These are phyloP conservation scores for Leucania comma DNA, from an alignment of 2,888 invertebrate species.

Conservation along the genomic window DNA sequence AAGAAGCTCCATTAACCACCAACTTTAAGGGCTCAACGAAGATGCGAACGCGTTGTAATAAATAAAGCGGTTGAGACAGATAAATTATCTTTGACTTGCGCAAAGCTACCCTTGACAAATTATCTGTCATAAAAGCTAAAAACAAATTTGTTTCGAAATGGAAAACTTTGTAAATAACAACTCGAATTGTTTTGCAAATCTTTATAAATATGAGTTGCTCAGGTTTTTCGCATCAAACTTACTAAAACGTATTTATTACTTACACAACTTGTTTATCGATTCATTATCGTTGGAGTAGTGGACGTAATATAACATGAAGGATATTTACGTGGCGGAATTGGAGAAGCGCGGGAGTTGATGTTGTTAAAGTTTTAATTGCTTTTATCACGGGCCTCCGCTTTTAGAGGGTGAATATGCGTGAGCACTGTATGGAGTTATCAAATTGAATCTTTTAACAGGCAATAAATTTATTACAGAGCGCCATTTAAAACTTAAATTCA, in stretches of 20 bases:
- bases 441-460: conserved; percentile 80
- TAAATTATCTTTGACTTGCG: conserved; percentile 90
- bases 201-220: conserved; percentile 70
- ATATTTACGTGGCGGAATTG: conserved; percentile 74
- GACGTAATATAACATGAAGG: conserved; percentile 72
- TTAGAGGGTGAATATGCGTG: conserved; percentile 82
- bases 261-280: conserved; percentile 71
- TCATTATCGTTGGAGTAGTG: conserved; percentile 70
- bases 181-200: conserved; percentile 78
- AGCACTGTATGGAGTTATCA: conserved; percentile 78
- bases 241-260: conserved; percentile 66
- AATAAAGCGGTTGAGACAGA: conserved; percentile 90
- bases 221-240: conserved; percentile 64
- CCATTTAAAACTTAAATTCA: conserved; percentile 66
- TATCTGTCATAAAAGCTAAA: conserved; percentile 89
- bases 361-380: conserved; percentile 89
- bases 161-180: conserved; percentile 84
- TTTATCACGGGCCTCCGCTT: conserved; percentile 84
- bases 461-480: conserved; percentile 69
- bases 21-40: conserved; percentile 87
- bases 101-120: conserved; percentile 88
- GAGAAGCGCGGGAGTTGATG: conserved; percentile 80
- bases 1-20: conserved; percentile 88
- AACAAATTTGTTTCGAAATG: conserved; percentile 87
- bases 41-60: conserved; percentile 88